Evolutionary conservation across 2,797 vertebrate species (phyloP).

Genomic region (Oryzias sinensis): DNA sequence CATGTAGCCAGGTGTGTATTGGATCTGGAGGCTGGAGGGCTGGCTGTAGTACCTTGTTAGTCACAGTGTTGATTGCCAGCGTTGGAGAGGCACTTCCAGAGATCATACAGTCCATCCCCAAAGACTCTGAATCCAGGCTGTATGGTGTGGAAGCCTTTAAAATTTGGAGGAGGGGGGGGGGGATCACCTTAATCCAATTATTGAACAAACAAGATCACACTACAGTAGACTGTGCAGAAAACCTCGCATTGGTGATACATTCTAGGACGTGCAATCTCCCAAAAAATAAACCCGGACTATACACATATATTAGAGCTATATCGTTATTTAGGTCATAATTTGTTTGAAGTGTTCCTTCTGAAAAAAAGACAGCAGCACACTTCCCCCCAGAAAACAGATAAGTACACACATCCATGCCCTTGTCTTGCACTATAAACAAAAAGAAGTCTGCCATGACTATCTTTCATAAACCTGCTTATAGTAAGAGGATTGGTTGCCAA

Average conservation of each 20-base stretch:
- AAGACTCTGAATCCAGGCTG: constrained; percentile 92
- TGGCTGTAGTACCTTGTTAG: constrained; percentile 89
- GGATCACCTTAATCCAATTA: constrained; percentile 61
- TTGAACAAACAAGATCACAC: constrained; percentile 50
- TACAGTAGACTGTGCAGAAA: constrained; percentile 31
- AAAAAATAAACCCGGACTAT: constrained; percentile 11
- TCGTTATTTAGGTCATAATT: constrained; percentile 76
- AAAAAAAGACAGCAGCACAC: constrained; percentile 46
- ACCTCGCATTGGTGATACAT: constrained; percentile 31
- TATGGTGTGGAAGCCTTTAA: constrained; percentile 90
- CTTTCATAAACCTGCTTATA: constrained; percentile 77
- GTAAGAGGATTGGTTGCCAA: constrained; percentile 81
- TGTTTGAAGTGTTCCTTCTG: constrained; percentile 62
- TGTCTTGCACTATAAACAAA: constrained; percentile 41
- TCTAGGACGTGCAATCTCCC: constrained; percentile 10
- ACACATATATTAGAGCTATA: constrained; percentile 59
- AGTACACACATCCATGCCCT: constrained; percentile 9
- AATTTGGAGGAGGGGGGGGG: constrained; percentile 48
- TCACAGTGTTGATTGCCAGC: constrained; percentile 97
- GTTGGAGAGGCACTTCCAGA: constrained; percentile 96
- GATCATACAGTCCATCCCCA: constrained; percentile 97
- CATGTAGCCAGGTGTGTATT: constrained; percentile 74
- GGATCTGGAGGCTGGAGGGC: constrained; percentile 70
- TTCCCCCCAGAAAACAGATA: constrained; percentile 25
- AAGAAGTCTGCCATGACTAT: constrained; percentile 73